Conservation (phyloP, 2,797 vertebrate genomes). For the Crax fasciolata region DNA sequence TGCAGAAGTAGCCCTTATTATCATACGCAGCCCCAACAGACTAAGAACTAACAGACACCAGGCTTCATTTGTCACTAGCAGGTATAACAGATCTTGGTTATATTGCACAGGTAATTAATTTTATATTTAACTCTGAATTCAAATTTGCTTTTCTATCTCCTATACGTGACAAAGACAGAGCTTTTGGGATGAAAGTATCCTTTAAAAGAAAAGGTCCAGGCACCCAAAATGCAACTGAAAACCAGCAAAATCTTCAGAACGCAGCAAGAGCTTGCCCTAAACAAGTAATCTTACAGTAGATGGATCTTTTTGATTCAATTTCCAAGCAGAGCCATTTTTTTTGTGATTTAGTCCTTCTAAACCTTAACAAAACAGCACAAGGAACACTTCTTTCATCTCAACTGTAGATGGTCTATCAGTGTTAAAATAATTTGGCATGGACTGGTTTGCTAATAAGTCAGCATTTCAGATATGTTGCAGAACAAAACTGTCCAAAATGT, state of each 20-base stretch:
- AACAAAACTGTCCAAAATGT: conserved; percentile 43
- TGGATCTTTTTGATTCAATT: conserved; percentile 52
- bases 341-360: conserved; percentile 62
- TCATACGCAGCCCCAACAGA: neutral
- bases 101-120: conserved; percentile 26
- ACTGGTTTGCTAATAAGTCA: conserved; percentile 45
- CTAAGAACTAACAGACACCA: neutral
- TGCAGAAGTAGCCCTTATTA: neutral
- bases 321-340: conserved; percentile 55
- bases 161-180: neutral
- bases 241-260: conserved; percentile 14
- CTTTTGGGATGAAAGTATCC: conserved; percentile 9
- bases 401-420: conserved; percentile 40
- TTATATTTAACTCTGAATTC: neutral
- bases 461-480: conserved; percentile 17
- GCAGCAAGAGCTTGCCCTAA: conserved; percentile 15
- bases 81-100: neutral
- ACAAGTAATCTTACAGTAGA: conserved; percentile 18
- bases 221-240: neutral
- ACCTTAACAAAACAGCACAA: conserved; percentile 44
- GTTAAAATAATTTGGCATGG: conserved; percentile 61
- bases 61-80: neutral
- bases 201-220: neutral
- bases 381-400: conserved; percentile 10
- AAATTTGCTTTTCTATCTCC: neutral